These are phyloP conservation scores for Echiichthys vipera DNA, from an alignment of 2,797 vertebrate species.

Conservation along the genomic window DNA sequence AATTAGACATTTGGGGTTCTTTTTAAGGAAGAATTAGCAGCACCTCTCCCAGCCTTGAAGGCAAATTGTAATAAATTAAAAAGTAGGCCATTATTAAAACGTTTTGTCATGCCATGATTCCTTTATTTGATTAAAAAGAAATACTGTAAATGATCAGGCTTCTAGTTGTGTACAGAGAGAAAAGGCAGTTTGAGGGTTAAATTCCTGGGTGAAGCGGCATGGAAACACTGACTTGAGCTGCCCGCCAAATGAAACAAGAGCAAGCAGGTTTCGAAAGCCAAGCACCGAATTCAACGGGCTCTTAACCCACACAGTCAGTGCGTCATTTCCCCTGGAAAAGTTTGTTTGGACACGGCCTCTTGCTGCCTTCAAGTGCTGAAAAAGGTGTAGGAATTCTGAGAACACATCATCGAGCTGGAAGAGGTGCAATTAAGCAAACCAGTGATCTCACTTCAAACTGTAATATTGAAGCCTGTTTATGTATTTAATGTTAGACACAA, in stretches of 20 bases:
- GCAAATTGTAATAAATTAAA: neutral
- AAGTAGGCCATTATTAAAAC: neutral
- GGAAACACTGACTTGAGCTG: constrained; percentile 64
- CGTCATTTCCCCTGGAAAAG: constrained; percentile 80
- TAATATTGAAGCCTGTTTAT: neutral
- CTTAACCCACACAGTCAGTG: constrained; percentile 26
- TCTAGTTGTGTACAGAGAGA: neutral
- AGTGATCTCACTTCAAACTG: neutral
- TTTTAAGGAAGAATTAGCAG: neutral
- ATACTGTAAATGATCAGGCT: neutral
- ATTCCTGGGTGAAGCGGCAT: constrained; percentile 1
- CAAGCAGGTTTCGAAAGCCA: constrained; percentile 5
- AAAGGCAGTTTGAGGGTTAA: constrained; percentile 54
- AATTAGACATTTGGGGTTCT: neutral
- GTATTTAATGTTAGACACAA: neutral
- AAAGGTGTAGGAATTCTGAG: constrained; percentile 24
- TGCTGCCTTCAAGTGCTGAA: constrained; percentile 53
- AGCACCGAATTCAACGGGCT: constrained; percentile 21
- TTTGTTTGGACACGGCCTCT: constrained; percentile 49
- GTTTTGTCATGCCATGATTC: neutral
- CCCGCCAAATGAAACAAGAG: constrained; percentile 48
- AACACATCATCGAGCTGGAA: fast-evolving
- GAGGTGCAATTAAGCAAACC: neutral
- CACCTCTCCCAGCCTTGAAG: neutral
- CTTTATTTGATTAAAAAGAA: neutral